Evolutionary conservation across 2,797 vertebrate species (phyloP).

Genomic region (Megalops cyprinoides): DNA sequence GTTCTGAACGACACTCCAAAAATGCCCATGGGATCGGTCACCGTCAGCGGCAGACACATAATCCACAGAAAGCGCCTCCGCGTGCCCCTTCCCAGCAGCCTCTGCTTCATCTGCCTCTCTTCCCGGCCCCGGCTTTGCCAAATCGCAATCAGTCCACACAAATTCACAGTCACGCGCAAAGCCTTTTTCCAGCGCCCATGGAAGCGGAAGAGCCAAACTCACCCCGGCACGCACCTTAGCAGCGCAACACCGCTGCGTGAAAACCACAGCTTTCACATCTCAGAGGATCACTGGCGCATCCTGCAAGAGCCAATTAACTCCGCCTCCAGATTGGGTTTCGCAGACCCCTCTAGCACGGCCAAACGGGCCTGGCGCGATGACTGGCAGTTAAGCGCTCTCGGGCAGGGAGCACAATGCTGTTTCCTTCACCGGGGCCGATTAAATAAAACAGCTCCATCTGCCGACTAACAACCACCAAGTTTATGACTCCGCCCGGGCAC

Average conservation of each 20-base stretch:
- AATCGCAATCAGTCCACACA: neutral
- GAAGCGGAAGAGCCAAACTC: too few species aligned
- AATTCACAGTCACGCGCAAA: neutral
- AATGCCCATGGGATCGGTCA: neutral
- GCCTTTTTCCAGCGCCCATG: too few species aligned
- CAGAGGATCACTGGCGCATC: neutral
- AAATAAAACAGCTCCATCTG: conserved; percentile 24
- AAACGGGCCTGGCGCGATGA: neutral
- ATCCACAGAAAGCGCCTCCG: neutral
- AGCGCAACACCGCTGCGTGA: neutral
- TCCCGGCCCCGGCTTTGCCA: too few species aligned
- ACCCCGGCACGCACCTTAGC: neutral
- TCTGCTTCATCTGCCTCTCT: neutral
- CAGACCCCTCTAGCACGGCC: neutral
- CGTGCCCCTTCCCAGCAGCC: too few species aligned
- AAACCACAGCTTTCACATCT: neutral
- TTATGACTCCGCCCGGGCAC: neutral
- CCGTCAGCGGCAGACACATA: too few species aligned
- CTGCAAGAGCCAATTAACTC: neutral
- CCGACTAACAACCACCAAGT: conserved; percentile 14
- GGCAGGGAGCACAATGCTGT: neutral
- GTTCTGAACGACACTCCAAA: neutral
- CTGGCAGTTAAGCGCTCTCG: neutral
- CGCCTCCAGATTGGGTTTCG: neutral
- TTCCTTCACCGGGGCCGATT: neutral